Base-by-base conservation (phyloP, 1,140 invertebrate genomes). In the Drosophila subpulchrella region DNA sequence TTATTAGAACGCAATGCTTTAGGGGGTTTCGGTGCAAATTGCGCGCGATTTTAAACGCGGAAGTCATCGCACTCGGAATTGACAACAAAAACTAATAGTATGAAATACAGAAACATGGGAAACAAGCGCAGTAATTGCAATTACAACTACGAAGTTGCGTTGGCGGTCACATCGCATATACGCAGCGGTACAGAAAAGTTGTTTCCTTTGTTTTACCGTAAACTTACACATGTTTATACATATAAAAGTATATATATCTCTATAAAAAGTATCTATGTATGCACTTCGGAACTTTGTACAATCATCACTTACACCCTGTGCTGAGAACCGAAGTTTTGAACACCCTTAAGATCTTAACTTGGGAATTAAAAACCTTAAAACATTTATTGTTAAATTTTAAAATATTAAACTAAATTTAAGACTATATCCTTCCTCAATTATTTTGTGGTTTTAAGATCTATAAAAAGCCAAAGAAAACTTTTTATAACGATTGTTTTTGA, bases 141-240 rank as follows among this genome's bases (percentile, higher is more conserved):
- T 71, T 58, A 42, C 70, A 59, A 70, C 53, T 65, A 60, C 67
- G 60, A 72, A 75, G 73, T 76, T 66, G 66, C 76, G 66, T 81
- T 84, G 81, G 81, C 82, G 81, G 77, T 78, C 81, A 73, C 48
- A 59, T 51, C 42, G 55, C 71, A 48, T 7, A 70, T 65, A 65
- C 30, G 71, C 27, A 68, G 41, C 70, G 60, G 53, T 47, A 59
- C 71, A 58, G 59, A 81, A 70, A 85, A 85, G 47, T 78, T 70
- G 74, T 62, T 85, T 71, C 50, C 82, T 85, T 85, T 85, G 81
- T 85, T 85, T 77, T 58, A 51, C 53, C 53, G 55, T 39, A 55
- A 38, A 65, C 50, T 17, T 55, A 27, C 51, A 38, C 27, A 27
- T 27, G 7, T 44, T 13, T 15, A 32, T 51, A 38, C 53, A 54